A percentile compares a stretch with the other conserved stretches of the same genome.
phyloP scores from a whole-genome alignment of 1,140 invertebrate genomes.

The Anastrepha ludens region DNA sequence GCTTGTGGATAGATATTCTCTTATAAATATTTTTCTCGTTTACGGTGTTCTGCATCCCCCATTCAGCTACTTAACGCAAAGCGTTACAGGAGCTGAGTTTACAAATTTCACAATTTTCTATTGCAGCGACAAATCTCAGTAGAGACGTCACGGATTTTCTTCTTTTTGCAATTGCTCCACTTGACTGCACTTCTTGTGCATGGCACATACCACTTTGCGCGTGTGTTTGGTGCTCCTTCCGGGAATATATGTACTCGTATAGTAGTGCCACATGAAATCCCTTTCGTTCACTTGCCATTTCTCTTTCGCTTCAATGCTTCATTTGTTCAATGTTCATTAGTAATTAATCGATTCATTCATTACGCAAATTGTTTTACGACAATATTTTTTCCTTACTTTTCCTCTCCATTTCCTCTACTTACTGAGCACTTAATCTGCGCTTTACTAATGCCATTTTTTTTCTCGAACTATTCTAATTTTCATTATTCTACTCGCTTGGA shows the following conservation, averaged over 20 bases:
- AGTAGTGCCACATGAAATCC: background rate
- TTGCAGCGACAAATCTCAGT: background rate
- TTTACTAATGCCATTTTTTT: background rate
- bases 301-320: background rate
- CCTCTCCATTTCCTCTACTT: background rate
- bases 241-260: no score
- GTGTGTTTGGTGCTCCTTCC: no score
- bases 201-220: no score
- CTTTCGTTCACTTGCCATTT: background rate
- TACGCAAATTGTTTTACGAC: constrained; percentile 55
- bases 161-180: background rate
- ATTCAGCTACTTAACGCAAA: background rate
- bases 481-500: background rate
- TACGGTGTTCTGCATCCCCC: background rate
- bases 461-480: background rate
- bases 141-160: background rate
- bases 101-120: background rate
- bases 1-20: background rate
- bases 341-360: constrained; percentile 59
- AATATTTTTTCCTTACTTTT: background rate
- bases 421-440: background rate
- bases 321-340: constrained; percentile 57
- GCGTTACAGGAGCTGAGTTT: background rate
- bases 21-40: background rate
- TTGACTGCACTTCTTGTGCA: no score